Conservation (phyloP, 37 sponge, comb jelly and placozoan species). For the Corticium candelabrum region DNA sequence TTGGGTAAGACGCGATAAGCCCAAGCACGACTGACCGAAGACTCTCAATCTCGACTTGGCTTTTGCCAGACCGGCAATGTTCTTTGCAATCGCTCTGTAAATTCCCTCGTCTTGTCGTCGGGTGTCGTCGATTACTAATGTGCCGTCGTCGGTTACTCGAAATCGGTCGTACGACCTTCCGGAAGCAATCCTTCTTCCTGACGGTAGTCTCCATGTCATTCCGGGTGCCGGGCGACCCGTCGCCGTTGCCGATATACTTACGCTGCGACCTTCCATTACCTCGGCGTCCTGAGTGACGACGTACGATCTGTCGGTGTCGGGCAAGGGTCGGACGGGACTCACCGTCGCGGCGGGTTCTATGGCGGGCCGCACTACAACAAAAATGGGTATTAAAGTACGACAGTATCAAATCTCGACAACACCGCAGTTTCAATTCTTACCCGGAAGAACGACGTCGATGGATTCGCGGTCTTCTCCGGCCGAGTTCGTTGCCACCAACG, state of each 20-base stretch:
- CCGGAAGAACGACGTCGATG: not conserved
- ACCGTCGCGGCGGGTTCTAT: not conserved
- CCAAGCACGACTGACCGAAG: not conserved
- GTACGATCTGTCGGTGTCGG: not conserved
- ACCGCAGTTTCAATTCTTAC: not conserved
- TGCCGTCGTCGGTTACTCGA: not conserved
- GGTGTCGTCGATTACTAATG: not conserved
- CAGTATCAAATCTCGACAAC: not conserved
- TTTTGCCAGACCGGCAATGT: not conserved
- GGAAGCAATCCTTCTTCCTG: not conserved
- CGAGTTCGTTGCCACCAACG: not conserved
- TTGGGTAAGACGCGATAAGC: too few relatives aligned
- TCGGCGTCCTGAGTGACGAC: not conserved
- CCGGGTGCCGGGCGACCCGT: not conserved
- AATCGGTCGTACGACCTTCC: not conserved
- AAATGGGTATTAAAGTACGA: not conserved
- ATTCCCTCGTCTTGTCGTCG: not conserved
- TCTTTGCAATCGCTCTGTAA: not conserved
- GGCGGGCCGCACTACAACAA: not conserved
- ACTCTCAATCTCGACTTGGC: not conserved
- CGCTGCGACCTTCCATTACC: not conserved
- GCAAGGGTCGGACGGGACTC: not conserved
- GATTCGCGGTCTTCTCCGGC: not conserved
- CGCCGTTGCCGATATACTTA: not conserved
- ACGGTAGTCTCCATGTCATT: not conserved